These are phyloP conservation scores for Henricia sp. DNA, from an alignment of 53 echinoderm and acorn worm genomes.

Conservation along the genomic window DNA sequence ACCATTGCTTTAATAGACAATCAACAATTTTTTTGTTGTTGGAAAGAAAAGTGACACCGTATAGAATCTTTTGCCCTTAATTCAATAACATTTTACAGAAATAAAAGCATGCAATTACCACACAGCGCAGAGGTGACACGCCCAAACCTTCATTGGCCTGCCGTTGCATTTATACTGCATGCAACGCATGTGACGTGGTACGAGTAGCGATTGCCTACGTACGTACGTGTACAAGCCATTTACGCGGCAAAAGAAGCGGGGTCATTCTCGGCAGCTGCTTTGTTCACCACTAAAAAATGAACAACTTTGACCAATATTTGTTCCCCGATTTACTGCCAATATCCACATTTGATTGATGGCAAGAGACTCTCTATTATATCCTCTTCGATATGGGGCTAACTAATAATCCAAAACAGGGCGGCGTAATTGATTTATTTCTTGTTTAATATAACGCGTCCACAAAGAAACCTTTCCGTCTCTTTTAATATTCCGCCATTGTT, in stretches of 20 bases:
- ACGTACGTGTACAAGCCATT: slow-evolving; percentile 12
- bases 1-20: too few relatives aligned
- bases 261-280: slow-evolving; percentile 16
- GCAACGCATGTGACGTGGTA: slow-evolving; percentile 24
- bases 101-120: slow-evolving; percentile 62
- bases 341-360: slow-evolving; percentile 35
- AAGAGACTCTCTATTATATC: slow-evolving; percentile 46
- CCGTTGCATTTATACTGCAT: too few relatives aligned
- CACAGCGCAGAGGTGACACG: slow-evolving; percentile 34
- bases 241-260: slow-evolving; percentile 39
- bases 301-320: not conserved
- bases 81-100: slow-evolving; percentile 26
- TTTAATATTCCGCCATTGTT: slow-evolving; percentile 60
- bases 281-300: slow-evolving; percentile 43
- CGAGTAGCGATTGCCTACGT: not conserved
- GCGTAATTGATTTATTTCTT: slow-evolving; percentile 57
- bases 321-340: slow-evolving; percentile 30
- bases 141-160: slow-evolving; percentile 40
- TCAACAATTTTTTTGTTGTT: too few relatives aligned
- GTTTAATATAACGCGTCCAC: slow-evolving; percentile 56
- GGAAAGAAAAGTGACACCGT: too few relatives aligned
- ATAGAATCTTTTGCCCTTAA: not conserved
- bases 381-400: slow-evolving; percentile 41
- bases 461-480: slow-evolving; percentile 50
- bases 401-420: slow-evolving; percentile 42